phyloP scores from a whole-genome alignment of 2,113 vertebrate species.

The Salvelinus sp. region DNA sequence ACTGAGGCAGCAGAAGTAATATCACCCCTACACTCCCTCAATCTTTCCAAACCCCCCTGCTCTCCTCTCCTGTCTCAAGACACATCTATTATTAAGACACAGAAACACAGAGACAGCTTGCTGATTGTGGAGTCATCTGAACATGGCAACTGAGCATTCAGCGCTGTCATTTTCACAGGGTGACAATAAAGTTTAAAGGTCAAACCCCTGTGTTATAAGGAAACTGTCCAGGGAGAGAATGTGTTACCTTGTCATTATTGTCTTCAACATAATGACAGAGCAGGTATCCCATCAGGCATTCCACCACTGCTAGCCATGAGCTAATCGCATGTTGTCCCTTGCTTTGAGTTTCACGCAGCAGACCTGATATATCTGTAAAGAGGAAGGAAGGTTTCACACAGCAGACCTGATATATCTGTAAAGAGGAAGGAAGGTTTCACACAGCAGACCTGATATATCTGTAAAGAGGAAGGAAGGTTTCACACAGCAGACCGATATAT shows the following conservation, averaged over 20 bases:
- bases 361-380: too few species aligned
- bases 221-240: neutral
- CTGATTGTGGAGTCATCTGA: slow-evolving; percentile 51
- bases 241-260: slow-evolving; percentile 74
- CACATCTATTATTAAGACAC: slow-evolving; percentile 35
- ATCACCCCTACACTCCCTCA: neutral
- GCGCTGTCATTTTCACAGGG: too few species aligned
- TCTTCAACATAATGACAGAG: slow-evolving; percentile 81
- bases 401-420: too few species aligned
- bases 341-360: slow-evolving; percentile 51
- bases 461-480: too few species aligned
- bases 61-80: too few species aligned
- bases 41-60: too few species aligned
- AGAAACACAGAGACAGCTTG: slow-evolving; percentile 48
- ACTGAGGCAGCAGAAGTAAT: neutral
- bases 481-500: too few species aligned
- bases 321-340: slow-evolving; percentile 43
- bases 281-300: slow-evolving; percentile 76
- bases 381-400: slow-evolving; percentile 35
- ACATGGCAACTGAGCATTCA: slow-evolving; percentile 29
- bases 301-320: slow-evolving; percentile 61
- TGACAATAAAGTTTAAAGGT: slow-evolving; percentile 70
- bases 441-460: too few species aligned
- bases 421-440: too few species aligned
- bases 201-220: slow-evolving; percentile 43